Evolutionary conservation across 2,797 vertebrate species (phyloP).

Genomic region (Rallus crepitans): DNA sequence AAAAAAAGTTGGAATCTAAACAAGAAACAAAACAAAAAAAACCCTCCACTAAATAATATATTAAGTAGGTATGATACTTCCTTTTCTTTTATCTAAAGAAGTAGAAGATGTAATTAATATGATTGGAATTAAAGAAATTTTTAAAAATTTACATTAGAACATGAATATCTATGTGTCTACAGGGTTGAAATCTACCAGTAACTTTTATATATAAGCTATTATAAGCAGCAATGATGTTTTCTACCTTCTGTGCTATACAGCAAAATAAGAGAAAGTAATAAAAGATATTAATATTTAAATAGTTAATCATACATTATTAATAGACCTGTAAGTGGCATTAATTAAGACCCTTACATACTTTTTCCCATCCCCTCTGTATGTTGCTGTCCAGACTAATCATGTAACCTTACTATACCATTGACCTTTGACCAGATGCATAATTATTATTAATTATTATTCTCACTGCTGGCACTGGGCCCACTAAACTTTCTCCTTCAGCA

Average conservation of each 20-base stretch:
- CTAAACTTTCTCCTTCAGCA: not conserved
- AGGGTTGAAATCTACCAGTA: not conserved
- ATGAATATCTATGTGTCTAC: not conserved
- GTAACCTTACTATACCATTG: conserved; percentile 18
- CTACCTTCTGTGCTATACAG: not conserved
- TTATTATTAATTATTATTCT: conserved; percentile 35
- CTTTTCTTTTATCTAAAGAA: not conserved
- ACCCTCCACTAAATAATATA: not conserved
- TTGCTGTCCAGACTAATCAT: conserved; percentile 42
- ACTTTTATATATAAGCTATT: not conserved
- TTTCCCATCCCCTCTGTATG: not conserved
- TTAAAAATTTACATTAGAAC: not conserved
- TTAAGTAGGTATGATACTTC: not conserved
- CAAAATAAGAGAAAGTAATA: conserved; percentile 25
- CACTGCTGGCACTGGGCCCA: not conserved
- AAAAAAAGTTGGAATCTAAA: not conserved
- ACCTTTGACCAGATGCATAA: conserved; percentile 5
- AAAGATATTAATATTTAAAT: conserved; percentile 59
- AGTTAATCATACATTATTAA: conserved; percentile 56
- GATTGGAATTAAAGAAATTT: not conserved
- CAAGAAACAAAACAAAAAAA: not conserved
- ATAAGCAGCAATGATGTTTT: not conserved
- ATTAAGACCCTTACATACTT: conserved; percentile 33
- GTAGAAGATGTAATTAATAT: not conserved
- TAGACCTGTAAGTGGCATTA: conserved; percentile 30